Evolutionary conservation across 2,888 invertebrate genomes (phyloP), one percentile per base, ranked within the genome.

Genomic region (Plemyria rubiginata): DNA sequence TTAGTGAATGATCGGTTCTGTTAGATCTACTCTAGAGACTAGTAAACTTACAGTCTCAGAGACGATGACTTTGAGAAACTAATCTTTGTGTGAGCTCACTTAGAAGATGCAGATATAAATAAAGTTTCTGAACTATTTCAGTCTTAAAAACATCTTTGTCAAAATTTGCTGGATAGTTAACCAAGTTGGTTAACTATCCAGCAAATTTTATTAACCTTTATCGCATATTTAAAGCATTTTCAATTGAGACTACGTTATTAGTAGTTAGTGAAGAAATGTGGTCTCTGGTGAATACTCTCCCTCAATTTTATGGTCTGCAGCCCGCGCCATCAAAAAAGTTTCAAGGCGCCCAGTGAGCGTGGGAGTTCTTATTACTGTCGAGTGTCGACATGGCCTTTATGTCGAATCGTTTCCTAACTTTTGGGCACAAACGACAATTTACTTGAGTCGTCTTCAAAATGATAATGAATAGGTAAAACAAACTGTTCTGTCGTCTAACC

Each of bases 261-360:
- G 22, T 43, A 6, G 28, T 48, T 52, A 55, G 4, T 45, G 40
- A 59, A 40, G n/a, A 60, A 65, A 62, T 56, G 52, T 67, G 61
- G 64, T 54, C 48, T 63, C 55, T 60, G 43, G 60, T 54, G 58
- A 28, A 32, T 60, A 52, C 51, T 56, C 50, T 38, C 54, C 48
- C 54, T 60, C 54, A 60, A 62, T 63, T 67, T 65, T 61, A 61
- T 67, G 58, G 62, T 60, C 62, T 57, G 48, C 60, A 64, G 46
- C 60, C 43, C 58, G 28, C 43, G 61, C 62, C 54, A 62, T 66
- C 53, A 62, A 67, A 70, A 69, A 67, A 70, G 63, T 70, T 67
- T 67, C 57, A 59, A 60, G 62, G 48, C 58, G 46, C 53, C 53
- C 54, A 58, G 56, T 49, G 48, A 61, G 54, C 49, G 45, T 46